Evolutionary conservation across 2,797 vertebrate genomes (phyloP), one percentile per base, ranked within the genome.

Genomic region (Fistularia tabacaria): DNA sequence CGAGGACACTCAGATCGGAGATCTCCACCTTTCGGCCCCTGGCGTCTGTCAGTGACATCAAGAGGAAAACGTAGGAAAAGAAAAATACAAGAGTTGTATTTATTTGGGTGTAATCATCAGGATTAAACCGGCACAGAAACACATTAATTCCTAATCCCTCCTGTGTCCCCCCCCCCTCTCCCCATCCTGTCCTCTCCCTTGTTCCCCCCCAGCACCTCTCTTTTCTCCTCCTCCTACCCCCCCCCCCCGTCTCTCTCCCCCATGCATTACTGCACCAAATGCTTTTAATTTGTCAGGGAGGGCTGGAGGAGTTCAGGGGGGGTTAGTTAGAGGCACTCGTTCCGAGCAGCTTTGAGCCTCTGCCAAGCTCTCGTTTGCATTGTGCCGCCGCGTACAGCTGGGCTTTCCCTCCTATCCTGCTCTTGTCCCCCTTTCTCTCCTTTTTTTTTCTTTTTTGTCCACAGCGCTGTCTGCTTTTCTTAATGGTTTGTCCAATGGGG

Each of bases 101-200:
- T 94, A 91, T 94, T 94, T 94, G 93, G 90, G 90, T 91, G 87
- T 89, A 81, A 93, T 94, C 91, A 92, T 93, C 87, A 90, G 92
- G 92, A 93, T 94, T 94, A 93, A 85, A 87, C 84, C 64, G 85
- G 83, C 64, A 83, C 87, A 87, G 86, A 90, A 92, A 88, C 72
- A 62, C 83, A 88, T 90, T 92, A 88, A 92, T 91, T 90, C 89
- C 86, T 91, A 93, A 93, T 91, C 89, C 91, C 85, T 81, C 80
- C 68, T 68, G 9, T 45, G 9, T 45, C 9, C n/a, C 36, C 36
- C 12, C 15, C 76, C 78, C 56, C 65, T 64, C 75, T 69, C 71
- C 59, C 57, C 72, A 56, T 69, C 68, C 79, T 68, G 50, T 79
- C 72, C 50, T 59, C 63, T 64, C 66, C 53, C 74, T 71, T 25